Percentiles rank a stretch among this genome's conserved stretches.
These are phyloP conservation scores for Tapirus indicus DNA, from an alignment of 2,797 vertebrate genomes.

Conservation along the genomic window DNA sequence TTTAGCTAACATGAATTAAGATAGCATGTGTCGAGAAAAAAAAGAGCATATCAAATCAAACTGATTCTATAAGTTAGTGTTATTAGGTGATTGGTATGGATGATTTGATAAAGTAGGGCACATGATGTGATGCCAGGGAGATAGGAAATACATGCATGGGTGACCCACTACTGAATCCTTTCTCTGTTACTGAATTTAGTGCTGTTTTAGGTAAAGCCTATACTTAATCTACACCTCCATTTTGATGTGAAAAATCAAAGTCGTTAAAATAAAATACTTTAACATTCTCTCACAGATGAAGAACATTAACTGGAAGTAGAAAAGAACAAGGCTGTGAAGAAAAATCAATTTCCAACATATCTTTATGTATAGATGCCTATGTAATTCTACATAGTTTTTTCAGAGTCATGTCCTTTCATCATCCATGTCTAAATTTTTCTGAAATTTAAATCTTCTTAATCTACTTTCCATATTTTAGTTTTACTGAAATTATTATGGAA, in stretches of 20 bases:
- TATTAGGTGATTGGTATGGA: not conserved
- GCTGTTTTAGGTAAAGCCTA: not conserved
- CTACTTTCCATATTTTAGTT: slow-evolving; percentile 20
- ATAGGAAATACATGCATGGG: not conserved
- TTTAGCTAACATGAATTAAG: slow-evolving; percentile 68
- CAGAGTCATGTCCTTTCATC: not conserved
- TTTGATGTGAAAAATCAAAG: slow-evolving; percentile 40
- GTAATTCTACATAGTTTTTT: not conserved
- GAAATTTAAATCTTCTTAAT: slow-evolving; percentile 15
- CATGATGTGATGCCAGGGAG: not conserved
- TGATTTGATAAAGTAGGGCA: slow-evolving; percentile 47
- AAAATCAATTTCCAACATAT: slow-evolving; percentile 4
- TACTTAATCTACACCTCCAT: slow-evolving; percentile 42
- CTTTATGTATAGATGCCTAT: not conserved
- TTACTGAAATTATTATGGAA: not conserved
- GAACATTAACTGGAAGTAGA: slow-evolving; percentile 3
- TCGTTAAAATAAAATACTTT: slow-evolving; percentile 60
- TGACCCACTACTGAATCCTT: not conserved
- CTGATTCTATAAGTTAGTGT: slow-evolving; percentile 33
- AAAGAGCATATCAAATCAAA: slow-evolving; percentile 29
- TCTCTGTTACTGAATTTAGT: not conserved
- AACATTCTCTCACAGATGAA: slow-evolving; percentile 59
- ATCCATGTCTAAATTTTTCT: slow-evolving; percentile 12
- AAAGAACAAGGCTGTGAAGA: not conserved
- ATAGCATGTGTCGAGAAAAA: slow-evolving; percentile 32